phyloP scores from a whole-genome alignment of 2,888 invertebrate species.

The Chrysina gloriosa region DNA sequence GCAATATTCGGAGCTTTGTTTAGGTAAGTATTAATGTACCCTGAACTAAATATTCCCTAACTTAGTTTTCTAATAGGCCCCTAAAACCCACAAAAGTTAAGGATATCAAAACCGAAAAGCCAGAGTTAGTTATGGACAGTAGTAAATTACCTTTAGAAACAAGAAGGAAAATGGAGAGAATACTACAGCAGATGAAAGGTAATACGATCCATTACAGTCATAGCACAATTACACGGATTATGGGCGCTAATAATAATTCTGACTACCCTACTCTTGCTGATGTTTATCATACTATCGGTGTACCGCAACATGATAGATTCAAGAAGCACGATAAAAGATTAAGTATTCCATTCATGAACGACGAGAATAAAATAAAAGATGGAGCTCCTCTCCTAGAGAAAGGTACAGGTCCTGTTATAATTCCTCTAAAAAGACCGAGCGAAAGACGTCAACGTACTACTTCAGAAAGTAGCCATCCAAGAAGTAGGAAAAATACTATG shows the following conservation, averaged over 20 bases:
- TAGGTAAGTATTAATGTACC: conserved; percentile 53
- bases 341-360: conserved; percentile 59
- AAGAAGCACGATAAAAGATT: conserved; percentile 55
- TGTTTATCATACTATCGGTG: conserved; percentile 63
- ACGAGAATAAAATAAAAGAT: conserved; percentile 52
- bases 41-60: background rate
- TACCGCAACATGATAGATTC: conserved; percentile 51
- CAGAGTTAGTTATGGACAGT: conserved; percentile 65
- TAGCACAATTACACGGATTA: conserved; percentile 56
- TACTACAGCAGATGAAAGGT: conserved; percentile 55
- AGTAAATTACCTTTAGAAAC: conserved; percentile 57
- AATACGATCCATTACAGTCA: conserved; percentile 56
- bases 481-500: conserved; percentile 51
- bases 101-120: conserved; percentile 61
- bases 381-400: conserved; percentile 46
- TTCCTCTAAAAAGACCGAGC: conserved; percentile 47
- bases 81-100: conserved; percentile 78
- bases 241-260: conserved; percentile 60
- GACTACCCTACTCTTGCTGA: conserved; percentile 85
- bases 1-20: conserved; percentile 83
- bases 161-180: conserved; percentile 60
- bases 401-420: conserved; percentile 48
- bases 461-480: conserved; percentile 53
- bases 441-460: conserved; percentile 53
- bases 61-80: conserved; percentile 75